phyloP scores from a whole-genome alignment of 2,797 vertebrate genomes.

The Manis pentadactyla region DNA sequence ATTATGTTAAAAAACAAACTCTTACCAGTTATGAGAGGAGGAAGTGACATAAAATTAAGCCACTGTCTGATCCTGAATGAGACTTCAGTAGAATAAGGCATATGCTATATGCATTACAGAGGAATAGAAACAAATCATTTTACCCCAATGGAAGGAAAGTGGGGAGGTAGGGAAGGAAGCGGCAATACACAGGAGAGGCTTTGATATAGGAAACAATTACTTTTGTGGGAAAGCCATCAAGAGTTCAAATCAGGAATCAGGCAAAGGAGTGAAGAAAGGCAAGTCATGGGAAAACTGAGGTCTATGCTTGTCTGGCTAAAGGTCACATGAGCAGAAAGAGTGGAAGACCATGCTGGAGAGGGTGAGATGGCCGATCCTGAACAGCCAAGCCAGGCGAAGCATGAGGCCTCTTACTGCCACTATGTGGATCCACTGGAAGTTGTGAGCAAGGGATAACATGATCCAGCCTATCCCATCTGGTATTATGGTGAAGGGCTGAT shows the following conservation, averaged over 20 bases:
- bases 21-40: background rate
- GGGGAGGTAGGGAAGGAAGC: background rate
- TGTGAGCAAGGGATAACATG: background rate
- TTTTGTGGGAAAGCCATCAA: conserved; percentile 3
- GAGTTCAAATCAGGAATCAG: conserved; percentile 26
- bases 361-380: background rate
- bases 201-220: background rate
- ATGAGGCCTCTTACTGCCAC: background rate
- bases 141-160: background rate
- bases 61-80: background rate
- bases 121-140: background rate
- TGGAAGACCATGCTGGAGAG: background rate
- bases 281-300: background rate
- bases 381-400: background rate
- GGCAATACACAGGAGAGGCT: background rate
- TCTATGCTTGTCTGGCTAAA: background rate
- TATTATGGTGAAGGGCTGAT: background rate
- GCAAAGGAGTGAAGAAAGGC: background rate
- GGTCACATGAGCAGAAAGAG: background rate
- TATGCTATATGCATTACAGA: background rate
- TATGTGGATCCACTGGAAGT: background rate
- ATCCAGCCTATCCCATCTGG: background rate
- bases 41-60: background rate
- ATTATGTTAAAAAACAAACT: background rate
- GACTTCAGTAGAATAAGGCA: background rate